Evolutionary conservation across 2,797 vertebrate genomes (phyloP), one percentile per base, ranked within the genome.

Genomic region (Labroides dimidiatus): DNA sequence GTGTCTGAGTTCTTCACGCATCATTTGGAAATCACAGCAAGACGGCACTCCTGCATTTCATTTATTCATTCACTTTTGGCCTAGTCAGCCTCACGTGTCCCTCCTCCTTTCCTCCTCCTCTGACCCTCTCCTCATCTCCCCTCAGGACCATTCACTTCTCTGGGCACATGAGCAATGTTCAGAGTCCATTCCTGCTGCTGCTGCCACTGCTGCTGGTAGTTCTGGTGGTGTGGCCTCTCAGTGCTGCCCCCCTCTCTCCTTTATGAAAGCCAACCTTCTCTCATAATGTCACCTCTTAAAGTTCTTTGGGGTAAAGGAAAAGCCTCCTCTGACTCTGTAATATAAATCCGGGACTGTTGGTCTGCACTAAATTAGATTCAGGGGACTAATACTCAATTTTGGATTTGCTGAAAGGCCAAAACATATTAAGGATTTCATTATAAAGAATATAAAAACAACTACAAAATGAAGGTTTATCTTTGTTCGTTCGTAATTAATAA

Each of bases 271-370:
- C 45, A n/a, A 37, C 50, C 48, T 17, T 33, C 30, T 33, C 65
- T 37, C 62, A 49, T 36, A 7, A 3, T 82, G 73, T 81, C 78
- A 72, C 82, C 86, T 67, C 84, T 84, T 85, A 84, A 69, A 68
- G 87, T 65, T 89, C 84, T 90, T 77, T 88, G 79, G 88, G 87
- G 88, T 91, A 82, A 78, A 70, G 24, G 82, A 67, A 50, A 53
- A 64, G 43, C 67, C 57, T 8, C 44, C n/a, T 48, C 37, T 76
- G 55, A 9, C 48, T 47, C n/a, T 58, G 56, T 41, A 6, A 37
- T 50, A 15, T 45, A 3, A 48, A 27, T 56, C 47, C 48, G 24
- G 13, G 39, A 13, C 44, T 27, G 57, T 9, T n/a, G 41, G 42
- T 19, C 14, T 42, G 47, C 39, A 4, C 41, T 10, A 16, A 13